Base-by-base conservation (phyloP, 2,888 invertebrate species). In the Taphrorychus bicolor region DNA sequence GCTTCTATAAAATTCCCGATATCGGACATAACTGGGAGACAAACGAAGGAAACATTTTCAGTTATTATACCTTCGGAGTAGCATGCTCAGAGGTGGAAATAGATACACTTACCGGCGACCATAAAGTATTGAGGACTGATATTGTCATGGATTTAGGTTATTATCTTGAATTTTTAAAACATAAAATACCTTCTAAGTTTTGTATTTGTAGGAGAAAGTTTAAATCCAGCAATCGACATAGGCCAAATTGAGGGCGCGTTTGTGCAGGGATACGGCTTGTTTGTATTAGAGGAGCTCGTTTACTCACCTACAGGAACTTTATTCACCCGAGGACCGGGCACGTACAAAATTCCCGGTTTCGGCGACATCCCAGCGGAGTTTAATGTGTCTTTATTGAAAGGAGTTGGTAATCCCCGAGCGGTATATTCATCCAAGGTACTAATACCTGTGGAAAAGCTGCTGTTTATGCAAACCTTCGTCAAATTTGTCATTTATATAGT, bases 361-460 rank as follows among this genome's bases (percentile, higher is more conserved):
- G 89, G 91, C 0, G 95, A 97, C 78, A 95, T 97, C 77, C 98
- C 98, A 0, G 85, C 87, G 53, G 91, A 94, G 79, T 95, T 98
- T 78, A 95, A 97, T 80, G 97, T 98, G 0, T 91, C 94, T 3
- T 84, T 98, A 56, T 83, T 98, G 40, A 95, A 94, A 79, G 95
- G 94, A n/a, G 90, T 92, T 23, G 88, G 93, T 0, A 98, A 98
- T 84, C 92, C 92, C 0, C 86, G 91, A 76, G 97, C 97, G 17
- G 93, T 98, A 5, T 97, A 93, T 81, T 97, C 97, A 0, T 98
- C 97, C 1, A 98, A 98, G 89, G 96, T 94, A n/a, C n/a, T n/a
- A n/a, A n/a, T n/a, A n/a, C n/a, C n/a, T n/a, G n/a, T n/a, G n/a
- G n/a, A n/a, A n/a, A n/a, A n/a, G n/a, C n/a, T n/a, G n/a, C n/a